These are phyloP conservation scores for Streptopelia turtur DNA, from an alignment of 2,797 vertebrate species.

Conservation along the genomic window DNA sequence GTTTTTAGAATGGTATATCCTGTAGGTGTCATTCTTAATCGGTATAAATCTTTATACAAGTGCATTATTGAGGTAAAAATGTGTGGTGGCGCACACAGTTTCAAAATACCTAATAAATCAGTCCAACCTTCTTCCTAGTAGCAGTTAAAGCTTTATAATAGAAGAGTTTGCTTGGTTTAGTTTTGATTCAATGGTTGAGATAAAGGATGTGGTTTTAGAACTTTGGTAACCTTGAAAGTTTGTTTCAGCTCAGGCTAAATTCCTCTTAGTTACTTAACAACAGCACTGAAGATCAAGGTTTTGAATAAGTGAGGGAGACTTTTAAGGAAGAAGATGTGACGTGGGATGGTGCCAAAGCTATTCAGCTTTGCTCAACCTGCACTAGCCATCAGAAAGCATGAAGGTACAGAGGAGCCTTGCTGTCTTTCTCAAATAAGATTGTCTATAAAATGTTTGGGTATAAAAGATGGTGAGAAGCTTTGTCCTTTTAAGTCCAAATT, in stretches of 20 bases:
- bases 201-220: background rate
- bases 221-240: background rate
- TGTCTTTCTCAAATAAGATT: background rate
- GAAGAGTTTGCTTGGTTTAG: background rate
- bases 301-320: background rate
- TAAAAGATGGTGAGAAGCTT: background rate
- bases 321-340: background rate
- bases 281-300: background rate
- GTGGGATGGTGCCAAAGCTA: background rate
- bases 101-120: background rate
- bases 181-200: background rate
- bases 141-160: background rate
- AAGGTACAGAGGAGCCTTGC: background rate
- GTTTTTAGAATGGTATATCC: background rate
- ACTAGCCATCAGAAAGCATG: fast-evolving
- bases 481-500: background rate
- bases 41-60: background rate
- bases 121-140: background rate
- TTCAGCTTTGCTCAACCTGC: background rate
- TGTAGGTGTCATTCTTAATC: background rate
- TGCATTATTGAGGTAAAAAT: background rate
- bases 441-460: background rate
- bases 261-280: background rate
- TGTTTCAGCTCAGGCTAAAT: background rate
- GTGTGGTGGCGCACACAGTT: background rate